These are phyloP conservation scores for Alitta virens DNA, from an alignment of 2,888 invertebrate species.

Conservation along the genomic window DNA sequence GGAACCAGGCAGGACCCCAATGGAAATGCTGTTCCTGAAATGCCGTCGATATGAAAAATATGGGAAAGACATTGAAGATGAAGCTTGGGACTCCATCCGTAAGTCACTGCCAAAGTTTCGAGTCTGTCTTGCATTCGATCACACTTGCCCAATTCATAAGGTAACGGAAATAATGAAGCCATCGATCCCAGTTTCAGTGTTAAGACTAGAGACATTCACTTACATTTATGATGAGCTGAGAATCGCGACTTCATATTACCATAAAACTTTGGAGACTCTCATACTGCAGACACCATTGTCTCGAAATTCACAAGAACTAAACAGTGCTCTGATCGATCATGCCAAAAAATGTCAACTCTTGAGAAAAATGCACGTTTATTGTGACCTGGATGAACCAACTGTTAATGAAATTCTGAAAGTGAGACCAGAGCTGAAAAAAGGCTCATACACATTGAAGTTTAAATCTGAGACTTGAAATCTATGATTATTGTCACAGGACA, in stretches of 20 bases:
- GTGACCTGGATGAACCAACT: neutral
- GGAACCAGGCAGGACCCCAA: neutral
- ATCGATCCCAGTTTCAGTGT: neutral
- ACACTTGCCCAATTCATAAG: neutral
- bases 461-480: neutral
- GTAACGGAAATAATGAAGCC: neutral
- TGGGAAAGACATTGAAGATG: neutral
- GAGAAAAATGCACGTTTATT: neutral
- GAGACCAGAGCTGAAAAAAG: neutral
- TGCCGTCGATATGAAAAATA: neutral
- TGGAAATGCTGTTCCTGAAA: neutral
- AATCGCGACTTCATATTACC: neutral
- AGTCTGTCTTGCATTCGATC: neutral
- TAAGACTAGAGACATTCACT: neutral
- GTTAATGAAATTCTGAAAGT: neutral
- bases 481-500: too few species aligned
- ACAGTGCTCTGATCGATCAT: neutral
- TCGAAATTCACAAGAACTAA: neutral
- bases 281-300: neutral
- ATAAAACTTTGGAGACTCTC: neutral
- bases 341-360: neutral
- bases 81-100: neutral
- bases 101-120: neutral
- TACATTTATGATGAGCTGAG: neutral
- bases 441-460: neutral